These are phyloP conservation scores for Atlantisia rogersi DNA, from an alignment of 2,113 vertebrate genomes.

Conservation along the genomic window DNA sequence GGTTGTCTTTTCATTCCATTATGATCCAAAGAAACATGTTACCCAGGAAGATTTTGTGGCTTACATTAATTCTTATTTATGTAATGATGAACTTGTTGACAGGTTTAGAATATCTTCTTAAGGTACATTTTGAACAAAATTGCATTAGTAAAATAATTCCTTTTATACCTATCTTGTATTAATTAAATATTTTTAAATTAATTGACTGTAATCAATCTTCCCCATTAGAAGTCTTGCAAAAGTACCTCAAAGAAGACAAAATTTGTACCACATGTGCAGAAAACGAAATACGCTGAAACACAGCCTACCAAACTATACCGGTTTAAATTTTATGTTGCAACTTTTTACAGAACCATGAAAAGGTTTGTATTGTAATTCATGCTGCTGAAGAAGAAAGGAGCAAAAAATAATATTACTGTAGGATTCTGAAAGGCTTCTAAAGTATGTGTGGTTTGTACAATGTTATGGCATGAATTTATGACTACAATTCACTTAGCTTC, in stretches of 20 bases:
- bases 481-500: not conserved
- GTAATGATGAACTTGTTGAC: not conserved
- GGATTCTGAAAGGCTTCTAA: not conserved
- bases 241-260: not conserved
- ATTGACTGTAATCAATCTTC: not conserved
- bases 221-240: not conserved
- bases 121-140: not conserved
- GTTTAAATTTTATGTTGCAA: not conserved
- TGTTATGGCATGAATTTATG: not conserved
- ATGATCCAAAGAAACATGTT: not conserved
- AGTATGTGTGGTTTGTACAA: not conserved
- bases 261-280: not conserved
- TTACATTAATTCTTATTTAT: not conserved
- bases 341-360: not conserved
- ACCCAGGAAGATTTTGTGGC: not conserved
- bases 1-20: not conserved
- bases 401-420: not conserved
- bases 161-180: not conserved
- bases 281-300: not conserved
- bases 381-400: not conserved
- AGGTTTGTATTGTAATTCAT: not conserved
- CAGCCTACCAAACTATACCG: not conserved
- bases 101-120: not conserved
- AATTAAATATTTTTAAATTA: not conserved
- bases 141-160: fast-evolving